phyloP scores from a whole-genome alignment of 2,888 invertebrate species.

The Scaptomyza tumidula region DNA sequence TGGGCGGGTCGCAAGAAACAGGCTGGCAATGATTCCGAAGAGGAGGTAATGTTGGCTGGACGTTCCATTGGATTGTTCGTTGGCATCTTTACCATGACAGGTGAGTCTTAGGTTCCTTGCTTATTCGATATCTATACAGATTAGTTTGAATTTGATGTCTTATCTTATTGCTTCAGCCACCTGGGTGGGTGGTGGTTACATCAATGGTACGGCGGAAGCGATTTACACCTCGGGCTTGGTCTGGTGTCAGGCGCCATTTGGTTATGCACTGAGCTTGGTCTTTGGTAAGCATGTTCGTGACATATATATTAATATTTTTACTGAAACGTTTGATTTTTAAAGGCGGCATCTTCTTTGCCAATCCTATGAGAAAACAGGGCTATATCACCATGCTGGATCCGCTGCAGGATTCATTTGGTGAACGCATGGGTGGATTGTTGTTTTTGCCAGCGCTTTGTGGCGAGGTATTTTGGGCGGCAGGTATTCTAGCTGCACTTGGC shows the following conservation, averaged over 20 bases:
- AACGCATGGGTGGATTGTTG: constrained; percentile 97
- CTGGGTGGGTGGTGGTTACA: constrained; percentile 99
- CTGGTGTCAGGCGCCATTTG: constrained; percentile 99
- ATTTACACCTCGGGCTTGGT: constrained; percentile 96
- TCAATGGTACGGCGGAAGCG: constrained; percentile 99
- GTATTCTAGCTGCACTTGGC: constrained; percentile 97
- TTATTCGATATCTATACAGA: not conserved
- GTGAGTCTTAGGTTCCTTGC: constrained; percentile 85
- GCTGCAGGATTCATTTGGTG: constrained; percentile 97
- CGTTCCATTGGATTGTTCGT: constrained; percentile 98
- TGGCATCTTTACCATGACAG: constrained; percentile 99
- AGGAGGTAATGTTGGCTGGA: constrained; percentile 99
- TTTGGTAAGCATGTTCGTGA: constrained; percentile 88
- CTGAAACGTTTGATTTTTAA: not conserved
- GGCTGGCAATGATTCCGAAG: constrained; percentile 94
- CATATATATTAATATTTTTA: not conserved
- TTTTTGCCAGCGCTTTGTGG: constrained; percentile 98
- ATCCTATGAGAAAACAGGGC: constrained; percentile 98
- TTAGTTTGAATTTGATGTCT: not conserved
- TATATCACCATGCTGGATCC: constrained; percentile 99
- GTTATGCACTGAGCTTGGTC: constrained; percentile 97
- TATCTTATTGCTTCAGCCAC: constrained; percentile 89
- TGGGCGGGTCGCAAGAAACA: constrained; percentile 98
- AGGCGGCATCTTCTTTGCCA: constrained; percentile 99
- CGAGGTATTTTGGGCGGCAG: constrained; percentile 99